phyloP scores from a whole-genome alignment of 2,113 vertebrate species.

The Petrocephalus microphthalmus region DNA sequence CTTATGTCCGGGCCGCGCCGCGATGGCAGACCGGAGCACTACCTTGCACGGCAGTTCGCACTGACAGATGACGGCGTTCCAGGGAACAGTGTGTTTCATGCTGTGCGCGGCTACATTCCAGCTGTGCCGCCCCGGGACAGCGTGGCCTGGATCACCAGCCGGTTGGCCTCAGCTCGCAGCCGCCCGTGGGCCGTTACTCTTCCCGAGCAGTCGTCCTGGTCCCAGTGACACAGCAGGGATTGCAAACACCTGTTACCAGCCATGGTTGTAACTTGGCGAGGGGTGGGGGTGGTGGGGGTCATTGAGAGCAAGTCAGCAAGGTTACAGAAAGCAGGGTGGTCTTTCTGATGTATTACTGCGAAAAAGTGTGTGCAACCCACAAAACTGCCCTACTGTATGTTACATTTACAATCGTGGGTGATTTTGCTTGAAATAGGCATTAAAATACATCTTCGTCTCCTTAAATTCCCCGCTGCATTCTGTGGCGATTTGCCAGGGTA shows the following conservation, averaged over 20 bases:
- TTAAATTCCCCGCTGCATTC: background rate
- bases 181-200: background rate
- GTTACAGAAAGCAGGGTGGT: background rate
- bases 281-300: background rate
- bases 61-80: background rate
- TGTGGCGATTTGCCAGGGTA: background rate
- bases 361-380: background rate
- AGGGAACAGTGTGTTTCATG: conserved; percentile 5
- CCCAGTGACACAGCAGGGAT: background rate
- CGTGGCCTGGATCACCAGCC: background rate
- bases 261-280: background rate
- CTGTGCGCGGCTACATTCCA: background rate
- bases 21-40: background rate
- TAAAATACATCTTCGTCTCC: background rate
- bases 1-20: background rate
- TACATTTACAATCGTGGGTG: background rate
- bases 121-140: background rate
- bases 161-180: background rate
- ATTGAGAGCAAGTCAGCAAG: background rate
- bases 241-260: background rate
- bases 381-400: background rate
- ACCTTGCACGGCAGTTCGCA: background rate
- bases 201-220: background rate
- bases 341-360: background rate
- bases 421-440: background rate